These are phyloP conservation scores for Netelia virgata DNA, from an alignment of 2,888 invertebrate genomes.

Conservation along the genomic window DNA sequence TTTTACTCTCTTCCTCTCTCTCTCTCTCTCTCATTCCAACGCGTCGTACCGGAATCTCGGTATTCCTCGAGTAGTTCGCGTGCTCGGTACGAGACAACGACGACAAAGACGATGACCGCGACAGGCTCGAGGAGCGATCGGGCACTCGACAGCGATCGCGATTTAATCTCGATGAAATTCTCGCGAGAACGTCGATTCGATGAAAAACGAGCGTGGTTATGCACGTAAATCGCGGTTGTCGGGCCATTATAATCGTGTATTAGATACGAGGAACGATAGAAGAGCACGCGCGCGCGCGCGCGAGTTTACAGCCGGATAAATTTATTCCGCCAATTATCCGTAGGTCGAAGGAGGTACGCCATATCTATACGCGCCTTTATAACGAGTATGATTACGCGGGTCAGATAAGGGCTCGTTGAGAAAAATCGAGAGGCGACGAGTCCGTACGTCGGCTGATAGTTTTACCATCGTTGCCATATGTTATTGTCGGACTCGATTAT, in stretches of 20 bases:
- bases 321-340: slow-evolving; percentile 72
- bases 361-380: slow-evolving; percentile 31
- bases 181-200: slow-evolving; percentile 64
- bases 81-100: not conserved
- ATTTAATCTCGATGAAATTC: slow-evolving; percentile 65
- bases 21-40: slow-evolving; percentile 26
- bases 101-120: not conserved
- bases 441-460: slow-evolving; percentile 41
- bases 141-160: slow-evolving; percentile 50
- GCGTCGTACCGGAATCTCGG: slow-evolving; percentile 20
- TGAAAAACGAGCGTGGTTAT: slow-evolving; percentile 42
- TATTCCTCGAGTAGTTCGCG: not conserved
- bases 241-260: slow-evolving; percentile 24
- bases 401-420: slow-evolving; percentile 61
- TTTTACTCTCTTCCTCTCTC: not conserved
- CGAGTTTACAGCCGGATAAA: slow-evolving; percentile 50
- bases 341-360: slow-evolving; percentile 49
- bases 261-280: slow-evolving; percentile 15
- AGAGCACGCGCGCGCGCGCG: not conserved
- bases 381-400: slow-evolving; percentile 64
- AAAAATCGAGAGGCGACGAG: slow-evolving; percentile 60
- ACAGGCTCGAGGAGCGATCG: slow-evolving; percentile 34
- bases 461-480: not conserved
- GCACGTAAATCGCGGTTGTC: slow-evolving; percentile 10
- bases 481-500: not conserved